These are phyloP conservation scores for Morpho helenor DNA, from an alignment of 2,888 invertebrate genomes.

Conservation along the genomic window DNA sequence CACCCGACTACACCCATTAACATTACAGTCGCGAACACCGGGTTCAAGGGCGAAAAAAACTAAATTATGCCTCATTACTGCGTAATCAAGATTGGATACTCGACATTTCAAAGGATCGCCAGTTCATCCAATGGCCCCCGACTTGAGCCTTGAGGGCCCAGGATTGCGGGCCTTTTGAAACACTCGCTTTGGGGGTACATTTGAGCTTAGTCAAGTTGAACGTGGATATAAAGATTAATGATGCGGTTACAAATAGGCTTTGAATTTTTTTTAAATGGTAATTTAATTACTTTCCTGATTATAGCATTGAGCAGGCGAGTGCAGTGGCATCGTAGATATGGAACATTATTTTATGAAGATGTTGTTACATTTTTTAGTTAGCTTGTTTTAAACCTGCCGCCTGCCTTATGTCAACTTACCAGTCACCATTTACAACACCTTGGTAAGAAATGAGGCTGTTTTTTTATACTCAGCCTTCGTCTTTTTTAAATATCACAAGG, in stretches of 20 bases:
- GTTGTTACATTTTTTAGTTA: too few species aligned
- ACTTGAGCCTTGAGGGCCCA: constrained; percentile 13
- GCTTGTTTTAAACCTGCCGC: too few species aligned
- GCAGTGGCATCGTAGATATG: neutral
- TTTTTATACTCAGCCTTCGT: too few species aligned
- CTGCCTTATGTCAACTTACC: too few species aligned
- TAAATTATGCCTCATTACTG: constrained; percentile 24
- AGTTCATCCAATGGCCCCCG: constrained; percentile 22
- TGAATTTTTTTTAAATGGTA: neutral
- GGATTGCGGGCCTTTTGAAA: constrained; percentile 26
- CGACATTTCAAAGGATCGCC: constrained; percentile 27
- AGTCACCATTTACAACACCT: too few species aligned
- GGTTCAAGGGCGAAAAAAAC: constrained; percentile 1
- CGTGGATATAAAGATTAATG: constrained; percentile 19
- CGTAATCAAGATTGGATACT: constrained; percentile 24
- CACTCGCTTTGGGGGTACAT: constrained; percentile 29
- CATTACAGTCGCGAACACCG: neutral
- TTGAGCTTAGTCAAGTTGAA: constrained; percentile 27
- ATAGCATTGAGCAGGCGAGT: neutral
- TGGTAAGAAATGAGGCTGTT: too few species aligned
- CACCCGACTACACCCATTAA: too few species aligned
- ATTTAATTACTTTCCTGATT: neutral
- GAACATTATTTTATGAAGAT: neutral
- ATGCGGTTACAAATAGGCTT: constrained; percentile 4
- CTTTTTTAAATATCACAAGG: too few species aligned